Evolutionary conservation across 2,888 invertebrate genomes (phyloP), one percentile per base, ranked within the genome.

Genomic region (Boloria euphrosyne): DNA sequence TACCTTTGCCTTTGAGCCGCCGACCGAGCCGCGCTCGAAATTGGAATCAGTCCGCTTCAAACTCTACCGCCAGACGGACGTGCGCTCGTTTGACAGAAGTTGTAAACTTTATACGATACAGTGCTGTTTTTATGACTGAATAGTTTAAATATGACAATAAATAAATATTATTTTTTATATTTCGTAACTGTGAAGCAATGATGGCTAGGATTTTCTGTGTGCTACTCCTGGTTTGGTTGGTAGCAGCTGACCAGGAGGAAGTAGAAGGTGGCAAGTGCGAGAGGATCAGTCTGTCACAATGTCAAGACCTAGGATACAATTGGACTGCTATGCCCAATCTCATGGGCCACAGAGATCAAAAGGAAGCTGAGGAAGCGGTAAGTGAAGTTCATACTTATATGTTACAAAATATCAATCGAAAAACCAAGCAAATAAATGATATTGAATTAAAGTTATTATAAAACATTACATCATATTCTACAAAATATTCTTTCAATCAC

Each of bases 251-350:
- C 72, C 88, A 90, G 75, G 89, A 91, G 71, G 85, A 90, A 76
- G 73, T 78, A 71, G 86, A 93, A 76, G 89, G 90, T 79, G 90
- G 88, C 63, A 95, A 95, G 82, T 97, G 97, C 86, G 96, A 97
- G 88, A 93, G 94, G 78, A 97, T 97, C 80, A 93, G 93, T 64
- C 95, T 96, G 67, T 95, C 96, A 53, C 93, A 96, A 86, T 97
- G 97, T 84, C 94, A 95, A 83, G 96, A 96, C 77, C 92, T 97
- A 82, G 95, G 96, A 75, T 97, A 97, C 90, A 97, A 97, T 89
- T 94, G 95, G 90, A 97, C 97, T 31, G 94, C 94, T 44, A 95
- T 97, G 96, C 97, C 97, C 60, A 97, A 97, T 90, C 93, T 96
- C 70, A 94, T 97, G 86, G 96, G 96, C 1, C 96, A 97, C 83